These are phyloP conservation scores for Sander lucioperca DNA, from an alignment of 2,113 vertebrate genomes.

Conservation along the genomic window DNA sequence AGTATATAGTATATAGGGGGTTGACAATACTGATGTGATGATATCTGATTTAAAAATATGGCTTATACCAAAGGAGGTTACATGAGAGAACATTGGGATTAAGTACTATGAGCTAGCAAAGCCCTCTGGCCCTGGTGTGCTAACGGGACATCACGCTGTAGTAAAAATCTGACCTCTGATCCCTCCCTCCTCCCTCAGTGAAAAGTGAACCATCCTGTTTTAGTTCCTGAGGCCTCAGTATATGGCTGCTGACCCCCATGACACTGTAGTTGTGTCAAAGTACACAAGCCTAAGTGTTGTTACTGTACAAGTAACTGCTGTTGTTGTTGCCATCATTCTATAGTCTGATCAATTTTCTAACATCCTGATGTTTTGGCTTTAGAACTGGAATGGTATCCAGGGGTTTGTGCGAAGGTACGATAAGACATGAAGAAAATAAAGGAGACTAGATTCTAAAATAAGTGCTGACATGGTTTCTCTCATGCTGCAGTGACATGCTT, in stretches of 20 bases:
- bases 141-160: constrained; percentile 58
- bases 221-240: constrained; percentile 44
- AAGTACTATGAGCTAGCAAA: constrained; percentile 10
- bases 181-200: constrained; percentile 32
- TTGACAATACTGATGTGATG: neutral
- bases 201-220: constrained; percentile 61
- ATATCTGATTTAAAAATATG: neutral
- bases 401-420: neutral
- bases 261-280: constrained; percentile 16
- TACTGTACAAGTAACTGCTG: neutral
- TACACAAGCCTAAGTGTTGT: constrained; percentile 21
- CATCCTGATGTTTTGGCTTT: neutral
- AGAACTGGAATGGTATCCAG: neutral
- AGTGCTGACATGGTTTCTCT: constrained; percentile 44
- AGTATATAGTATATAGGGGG: neutral
- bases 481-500: constrained; percentile 34
- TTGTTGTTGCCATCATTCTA: neutral
- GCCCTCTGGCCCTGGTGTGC: constrained; percentile 17
- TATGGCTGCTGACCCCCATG: constrained; percentile 43
- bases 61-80: neutral
- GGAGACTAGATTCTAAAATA: constrained; percentile 18
- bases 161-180: constrained; percentile 58
- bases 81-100: neutral
- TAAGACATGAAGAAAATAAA: neutral
- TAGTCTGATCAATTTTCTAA: neutral